Evolutionary conservation across 2,888 invertebrate genomes (phyloP).

Genomic region (Drosophila leonis): DNA sequence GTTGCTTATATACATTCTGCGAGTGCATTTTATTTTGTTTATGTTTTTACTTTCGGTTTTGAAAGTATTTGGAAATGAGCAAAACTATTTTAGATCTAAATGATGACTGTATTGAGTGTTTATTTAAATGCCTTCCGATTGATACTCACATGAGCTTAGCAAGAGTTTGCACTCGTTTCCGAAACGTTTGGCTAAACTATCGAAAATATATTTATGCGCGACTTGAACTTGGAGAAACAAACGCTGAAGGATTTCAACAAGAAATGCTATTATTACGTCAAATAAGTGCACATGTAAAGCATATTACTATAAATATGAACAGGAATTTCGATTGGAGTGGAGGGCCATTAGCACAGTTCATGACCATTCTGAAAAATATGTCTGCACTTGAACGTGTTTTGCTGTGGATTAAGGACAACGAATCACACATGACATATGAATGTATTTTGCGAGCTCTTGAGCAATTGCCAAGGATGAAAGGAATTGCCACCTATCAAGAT

Average conservation of each 20-base stretch:
- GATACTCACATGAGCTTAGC: constrained; percentile 25
- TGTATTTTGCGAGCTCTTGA: constrained; percentile 8
- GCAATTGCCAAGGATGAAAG: constrained; percentile 16
- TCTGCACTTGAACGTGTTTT: constrained; percentile 16
- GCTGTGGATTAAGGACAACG: constrained; percentile 37
- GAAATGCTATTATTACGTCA: constrained; percentile 23
- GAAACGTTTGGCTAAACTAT: constrained; percentile 19
- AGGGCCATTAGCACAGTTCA: not conserved
- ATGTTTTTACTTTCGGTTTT: not conserved
- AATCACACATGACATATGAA: constrained; percentile 8
- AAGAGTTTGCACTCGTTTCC: constrained; percentile 27
- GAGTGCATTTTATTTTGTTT: constrained; percentile 18
- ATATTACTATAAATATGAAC: constrained; percentile 26
- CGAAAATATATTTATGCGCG: constrained; percentile 14
- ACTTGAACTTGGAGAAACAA: constrained; percentile 31
- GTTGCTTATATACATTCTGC: constrained; percentile 1
- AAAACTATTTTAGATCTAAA: constrained; percentile 29
- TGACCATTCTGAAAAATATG: constrained; percentile 16
- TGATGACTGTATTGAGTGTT: constrained; percentile 32
- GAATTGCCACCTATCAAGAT: constrained; percentile 37
- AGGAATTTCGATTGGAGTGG: constrained; percentile 26
- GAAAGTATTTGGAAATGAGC: constrained; percentile 7
- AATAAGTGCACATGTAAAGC: constrained; percentile 22
- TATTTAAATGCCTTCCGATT: constrained; percentile 27
- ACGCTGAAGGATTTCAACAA: constrained; percentile 1